phyloP scores from a whole-genome alignment of 2,113 vertebrate genomes.

The Noctilio leporinus region DNA sequence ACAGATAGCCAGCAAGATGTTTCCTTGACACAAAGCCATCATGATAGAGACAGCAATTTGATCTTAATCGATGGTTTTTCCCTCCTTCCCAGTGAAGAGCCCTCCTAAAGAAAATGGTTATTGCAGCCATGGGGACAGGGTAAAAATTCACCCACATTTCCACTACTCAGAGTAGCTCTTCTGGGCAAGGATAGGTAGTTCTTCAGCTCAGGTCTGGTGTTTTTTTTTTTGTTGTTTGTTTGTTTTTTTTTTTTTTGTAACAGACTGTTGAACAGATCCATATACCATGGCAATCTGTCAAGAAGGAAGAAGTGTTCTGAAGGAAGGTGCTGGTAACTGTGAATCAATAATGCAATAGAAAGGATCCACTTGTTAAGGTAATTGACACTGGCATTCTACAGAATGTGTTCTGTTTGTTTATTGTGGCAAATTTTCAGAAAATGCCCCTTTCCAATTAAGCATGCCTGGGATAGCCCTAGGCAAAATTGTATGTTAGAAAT shows the following conservation, averaged over 20 bases:
- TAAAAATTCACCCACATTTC: neutral
- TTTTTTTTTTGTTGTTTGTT: too few species aligned
- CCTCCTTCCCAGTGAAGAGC: neutral
- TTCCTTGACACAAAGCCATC: neutral
- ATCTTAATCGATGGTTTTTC: neutral
- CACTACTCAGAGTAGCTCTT: neutral
- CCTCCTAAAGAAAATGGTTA: neutral
- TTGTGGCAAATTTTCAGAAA: conserved; percentile 18
- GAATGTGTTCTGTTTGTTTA: conserved; percentile 1
- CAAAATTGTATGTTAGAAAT: neutral
- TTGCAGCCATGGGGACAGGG: neutral
- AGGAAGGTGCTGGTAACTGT: conserved; percentile 1
- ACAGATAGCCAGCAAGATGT: neutral
- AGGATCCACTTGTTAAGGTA: neutral
- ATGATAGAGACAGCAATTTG: neutral
- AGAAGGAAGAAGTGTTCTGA: neutral
- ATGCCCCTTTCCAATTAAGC: conserved; percentile 10
- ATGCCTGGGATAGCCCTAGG: neutral
- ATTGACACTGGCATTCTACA: neutral
- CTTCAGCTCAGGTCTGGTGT: neutral
- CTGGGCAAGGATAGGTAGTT: neutral
- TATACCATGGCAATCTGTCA: neutral
- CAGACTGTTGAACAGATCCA: neutral
- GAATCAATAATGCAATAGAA: neutral
- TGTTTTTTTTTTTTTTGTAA: neutral